A percentile compares a stretch with the other conserved stretches of the same genome.
Evolutionary conservation across 2,797 vertebrate genomes (phyloP).

Genomic region (Prionace glauca): DNA sequence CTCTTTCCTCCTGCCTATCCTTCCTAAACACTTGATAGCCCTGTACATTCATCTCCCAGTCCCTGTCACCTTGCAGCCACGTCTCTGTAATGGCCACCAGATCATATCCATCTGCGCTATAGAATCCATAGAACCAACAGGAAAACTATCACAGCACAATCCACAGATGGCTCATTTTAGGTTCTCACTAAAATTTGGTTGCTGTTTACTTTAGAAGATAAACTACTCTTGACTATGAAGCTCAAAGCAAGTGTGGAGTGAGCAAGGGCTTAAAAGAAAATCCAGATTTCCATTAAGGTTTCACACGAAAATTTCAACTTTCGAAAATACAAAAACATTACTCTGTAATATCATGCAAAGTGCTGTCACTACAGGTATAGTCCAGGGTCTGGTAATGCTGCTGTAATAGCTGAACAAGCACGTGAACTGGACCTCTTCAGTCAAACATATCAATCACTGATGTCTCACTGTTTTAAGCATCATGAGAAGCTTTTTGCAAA

Average conservation of each 20-base stretch:
- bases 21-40: too few species aligned
- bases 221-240: background rate
- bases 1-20: too few species aligned
- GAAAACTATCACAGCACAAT: background rate
- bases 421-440: background rate
- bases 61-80: too few species aligned
- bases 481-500: background rate
- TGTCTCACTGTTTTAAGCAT: slow-evolving; percentile 8
- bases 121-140: background rate
- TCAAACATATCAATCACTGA: background rate
- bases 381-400: background rate
- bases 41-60: too few species aligned
- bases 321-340: background rate
- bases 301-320: background rate
- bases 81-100: too few species aligned
- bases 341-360: background rate
- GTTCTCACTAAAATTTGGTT: background rate
- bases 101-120: too few species aligned
- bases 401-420: background rate
- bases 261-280: background rate
- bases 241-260: background rate
- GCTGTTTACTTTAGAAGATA: background rate
- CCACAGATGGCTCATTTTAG: background rate
- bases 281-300: background rate
- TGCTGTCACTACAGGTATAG: background rate